Evolutionary conservation across 1,140 invertebrate species (phyloP).

Genomic region (Drosophila navojoa): DNA sequence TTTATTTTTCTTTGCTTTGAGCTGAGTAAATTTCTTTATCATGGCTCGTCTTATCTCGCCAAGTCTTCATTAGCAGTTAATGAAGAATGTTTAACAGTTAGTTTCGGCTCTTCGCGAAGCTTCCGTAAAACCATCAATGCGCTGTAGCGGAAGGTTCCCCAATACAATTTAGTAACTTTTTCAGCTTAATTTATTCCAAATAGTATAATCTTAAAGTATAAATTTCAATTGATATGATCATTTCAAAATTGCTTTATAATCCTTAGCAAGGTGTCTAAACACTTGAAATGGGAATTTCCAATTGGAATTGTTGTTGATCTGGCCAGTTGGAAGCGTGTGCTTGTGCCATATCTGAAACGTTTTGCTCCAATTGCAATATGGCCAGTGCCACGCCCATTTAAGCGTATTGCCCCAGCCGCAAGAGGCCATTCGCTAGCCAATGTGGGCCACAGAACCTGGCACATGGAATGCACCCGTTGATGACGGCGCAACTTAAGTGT

Average conservation of each 20-base stretch:
- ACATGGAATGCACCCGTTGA: slow-evolving; percentile 26
- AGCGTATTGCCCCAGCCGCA: slow-evolving; percentile 23
- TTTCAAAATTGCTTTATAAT: no score
- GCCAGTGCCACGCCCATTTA: slow-evolving; percentile 35
- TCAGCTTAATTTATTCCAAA: no score
- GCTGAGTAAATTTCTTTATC: slow-evolving; percentile 6
- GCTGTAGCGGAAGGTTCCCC: no score
- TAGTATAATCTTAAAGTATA: no score
- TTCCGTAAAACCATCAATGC: neutral
- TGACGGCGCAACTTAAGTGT: slow-evolving; percentile 22
- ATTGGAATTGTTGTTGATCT: neutral
- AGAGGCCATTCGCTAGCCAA: slow-evolving; percentile 15
- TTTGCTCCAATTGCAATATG: slow-evolving; percentile 36
- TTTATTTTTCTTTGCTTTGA: neutral
- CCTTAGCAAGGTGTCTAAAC: no score
- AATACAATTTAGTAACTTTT: no score
- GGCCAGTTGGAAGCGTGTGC: neutral
- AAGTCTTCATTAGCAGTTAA: slow-evolving; percentile 2
- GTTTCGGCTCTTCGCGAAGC: neutral
- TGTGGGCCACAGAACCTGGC: slow-evolving; percentile 33
- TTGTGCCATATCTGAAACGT: slow-evolving; percentile 17
- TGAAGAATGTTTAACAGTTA: slow-evolving; percentile 8
- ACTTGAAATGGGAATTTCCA: no score
- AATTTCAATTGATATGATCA: no score
- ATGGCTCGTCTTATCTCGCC: slow-evolving; percentile 6